Conservation (phyloP, 2,888 invertebrate genomes). For the Sussaba pulchella region DNA sequence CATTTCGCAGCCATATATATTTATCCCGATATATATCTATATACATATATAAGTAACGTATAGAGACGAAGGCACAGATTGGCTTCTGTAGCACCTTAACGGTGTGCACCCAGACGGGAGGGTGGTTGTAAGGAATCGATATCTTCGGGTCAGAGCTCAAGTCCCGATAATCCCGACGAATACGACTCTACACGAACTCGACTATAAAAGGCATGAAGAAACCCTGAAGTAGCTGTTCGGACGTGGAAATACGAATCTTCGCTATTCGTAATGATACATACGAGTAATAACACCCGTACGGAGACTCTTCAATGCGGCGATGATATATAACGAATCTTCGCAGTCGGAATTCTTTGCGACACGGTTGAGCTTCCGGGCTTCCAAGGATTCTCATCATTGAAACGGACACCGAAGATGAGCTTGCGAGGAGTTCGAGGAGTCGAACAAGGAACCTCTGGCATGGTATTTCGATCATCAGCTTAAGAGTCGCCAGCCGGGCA, state of each 20-base stretch:
- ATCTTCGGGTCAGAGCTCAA: constrained; percentile 72
- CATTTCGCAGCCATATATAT: neutral
- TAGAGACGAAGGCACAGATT: neutral
- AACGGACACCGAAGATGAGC: too few relatives aligned
- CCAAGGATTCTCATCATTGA: too few relatives aligned
- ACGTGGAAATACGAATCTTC: neutral
- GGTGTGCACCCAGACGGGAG: constrained; percentile 17
- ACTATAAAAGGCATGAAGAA: constrained; percentile 38
- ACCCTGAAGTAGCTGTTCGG: neutral
- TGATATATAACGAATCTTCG: too few relatives aligned
- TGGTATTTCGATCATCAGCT: too few relatives aligned
- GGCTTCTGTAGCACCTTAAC: constrained; percentile 2
- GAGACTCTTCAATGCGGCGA: too few relatives aligned
- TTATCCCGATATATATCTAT: neutral
- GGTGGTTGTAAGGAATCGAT: constrained; percentile 63
- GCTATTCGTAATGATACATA: neutral
- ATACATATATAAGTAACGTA: neutral
- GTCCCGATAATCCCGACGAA: constrained; percentile 71
- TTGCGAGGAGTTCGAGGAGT: too few relatives aligned
- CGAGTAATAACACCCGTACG: too few relatives aligned
- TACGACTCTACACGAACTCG: constrained; percentile 58
- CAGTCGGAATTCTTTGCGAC: too few relatives aligned
- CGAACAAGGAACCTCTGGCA: too few relatives aligned
- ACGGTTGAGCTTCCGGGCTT: too few relatives aligned
- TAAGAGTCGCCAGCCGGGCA: too few relatives aligned